Evolutionary conservation across 2,113 vertebrate species (phyloP), one percentile per base, ranked within the genome.

Genomic region (Varanus salvator): DNA sequence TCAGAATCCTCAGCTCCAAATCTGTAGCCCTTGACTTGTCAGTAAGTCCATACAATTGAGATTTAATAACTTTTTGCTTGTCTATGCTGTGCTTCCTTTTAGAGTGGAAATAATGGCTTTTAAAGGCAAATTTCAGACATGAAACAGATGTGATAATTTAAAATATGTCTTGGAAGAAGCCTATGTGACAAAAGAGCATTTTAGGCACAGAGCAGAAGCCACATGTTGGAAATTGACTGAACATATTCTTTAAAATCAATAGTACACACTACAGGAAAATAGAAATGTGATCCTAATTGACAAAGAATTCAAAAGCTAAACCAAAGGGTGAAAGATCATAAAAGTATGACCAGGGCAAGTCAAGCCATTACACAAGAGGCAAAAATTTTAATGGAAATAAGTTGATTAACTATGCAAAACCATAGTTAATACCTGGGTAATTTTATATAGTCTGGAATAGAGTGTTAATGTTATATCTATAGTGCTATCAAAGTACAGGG

Each of bases 271-370:
- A 96, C 95, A 90, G 95, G 97, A 97, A 97, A 97, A 98, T 93
- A 97, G 98, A 98, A 98, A 98, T 87, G 95, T 96, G 98, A 98
- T 95, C 97, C 98, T 99, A 98, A 98, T 99, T 98, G 98, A 98
- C 92, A 66, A 91, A 86, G 97, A 97, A 97, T 97, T 97, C 97
- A 97, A 97, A 96, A 94, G 97, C 96, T 96, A 96, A 96, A 95
- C 94, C 94, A 95, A 96, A 94, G 96, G 93, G 96, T 94, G 96
- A 97, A 97, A 98, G 98, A 97, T 96, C 96, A 95, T 98, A 97
- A 98, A 98, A 98, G 98, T 98, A 98, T 93, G 95, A 96, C 96
- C 96, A 96, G 96, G 94, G 87, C 91, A 96, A 97, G 97, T 97
- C 97, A 95, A 95, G 92, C 91, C 94, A 96, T 96, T 97, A 86